Conservation (phyloP, 2,797 vertebrate species). For the Valencia hispanica region DNA sequence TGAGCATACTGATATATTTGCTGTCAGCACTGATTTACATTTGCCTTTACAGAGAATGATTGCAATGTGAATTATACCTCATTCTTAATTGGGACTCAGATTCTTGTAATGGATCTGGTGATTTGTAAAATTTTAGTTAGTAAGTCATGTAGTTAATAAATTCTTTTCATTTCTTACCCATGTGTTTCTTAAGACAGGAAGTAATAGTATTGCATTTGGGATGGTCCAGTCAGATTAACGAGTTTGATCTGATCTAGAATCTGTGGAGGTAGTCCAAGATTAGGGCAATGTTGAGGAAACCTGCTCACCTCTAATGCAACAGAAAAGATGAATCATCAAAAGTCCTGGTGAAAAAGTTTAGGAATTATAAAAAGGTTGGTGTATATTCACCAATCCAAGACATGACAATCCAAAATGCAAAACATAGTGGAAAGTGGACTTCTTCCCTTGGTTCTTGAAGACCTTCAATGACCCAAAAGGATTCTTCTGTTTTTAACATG, state of each 20-base stretch:
- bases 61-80: no score
- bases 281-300: neutral
- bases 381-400: neutral
- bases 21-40: no score
- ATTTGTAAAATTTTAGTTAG: no score
- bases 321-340: neutral
- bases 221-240: no score
- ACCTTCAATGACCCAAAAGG: neutral
- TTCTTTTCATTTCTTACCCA: no score
- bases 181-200: no score
- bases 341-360: neutral
- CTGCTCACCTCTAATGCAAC: neutral
- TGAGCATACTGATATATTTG: no score
- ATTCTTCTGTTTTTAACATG: neutral
- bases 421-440: neutral
- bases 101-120: no score
- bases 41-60: no score
- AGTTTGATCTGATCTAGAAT: neutral
- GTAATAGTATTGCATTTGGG: no score
- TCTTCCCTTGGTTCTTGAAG: neutral
- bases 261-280: neutral
- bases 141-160: no score
- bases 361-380: neutral
- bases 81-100: no score
- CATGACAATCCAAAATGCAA: neutral